These are phyloP conservation scores for Acanthosepion pharaonis DNA, from an alignment of 2,888 invertebrate genomes.

Conservation along the genomic window DNA sequence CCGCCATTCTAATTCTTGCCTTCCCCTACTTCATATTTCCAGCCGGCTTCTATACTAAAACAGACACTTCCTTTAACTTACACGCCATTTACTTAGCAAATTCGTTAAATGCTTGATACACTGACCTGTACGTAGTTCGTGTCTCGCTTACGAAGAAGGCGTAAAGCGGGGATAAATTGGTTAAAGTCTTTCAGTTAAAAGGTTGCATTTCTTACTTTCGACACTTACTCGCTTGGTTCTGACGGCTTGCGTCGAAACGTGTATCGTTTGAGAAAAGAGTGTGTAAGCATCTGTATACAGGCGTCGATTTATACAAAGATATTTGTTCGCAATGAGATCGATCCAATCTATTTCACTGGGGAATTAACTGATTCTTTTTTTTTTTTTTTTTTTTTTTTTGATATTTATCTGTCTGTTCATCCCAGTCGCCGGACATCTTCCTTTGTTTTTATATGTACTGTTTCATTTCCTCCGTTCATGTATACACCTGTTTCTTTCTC, in stretches of 20 bases:
- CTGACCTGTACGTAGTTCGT: background rate
- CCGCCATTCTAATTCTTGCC: background rate
- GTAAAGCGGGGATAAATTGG: background rate
- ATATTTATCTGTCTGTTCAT: background rate
- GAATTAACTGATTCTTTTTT: background rate
- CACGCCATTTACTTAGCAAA: background rate
- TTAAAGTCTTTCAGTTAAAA: background rate
- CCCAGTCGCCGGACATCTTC: background rate
- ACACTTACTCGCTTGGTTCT: background rate
- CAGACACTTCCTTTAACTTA: background rate
- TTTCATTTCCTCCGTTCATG: too few relatives aligned
- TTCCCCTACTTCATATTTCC: background rate
- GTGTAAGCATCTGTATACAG: too few relatives aligned
- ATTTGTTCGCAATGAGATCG: too few relatives aligned
- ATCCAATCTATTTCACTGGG: too few relatives aligned
- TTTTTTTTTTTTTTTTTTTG: background rate
- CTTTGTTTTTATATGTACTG: too few relatives aligned
- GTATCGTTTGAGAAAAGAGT: too few relatives aligned
- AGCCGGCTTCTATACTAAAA: background rate
- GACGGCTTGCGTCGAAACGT: too few relatives aligned
- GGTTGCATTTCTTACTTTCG: background rate
- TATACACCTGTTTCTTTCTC: too few relatives aligned
- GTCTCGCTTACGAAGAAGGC: background rate
- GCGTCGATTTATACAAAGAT: too few relatives aligned
- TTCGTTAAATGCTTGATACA: constrained; percentile 33